Evolutionary conservation across 2,888 invertebrate species (phyloP).

Genomic region (Limnephilus lunatus): DNA sequence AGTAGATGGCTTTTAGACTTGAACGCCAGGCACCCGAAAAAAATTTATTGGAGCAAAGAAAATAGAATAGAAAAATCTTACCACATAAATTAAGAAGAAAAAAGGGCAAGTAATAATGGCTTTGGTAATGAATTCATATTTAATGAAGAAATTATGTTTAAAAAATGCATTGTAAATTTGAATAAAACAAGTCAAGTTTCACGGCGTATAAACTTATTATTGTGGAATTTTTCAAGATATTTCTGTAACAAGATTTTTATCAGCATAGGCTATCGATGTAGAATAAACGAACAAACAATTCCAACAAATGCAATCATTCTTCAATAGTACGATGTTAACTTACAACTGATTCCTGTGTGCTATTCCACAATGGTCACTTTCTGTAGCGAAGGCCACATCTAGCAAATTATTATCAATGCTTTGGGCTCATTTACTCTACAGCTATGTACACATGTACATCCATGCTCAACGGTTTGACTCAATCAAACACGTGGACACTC

Average conservation of each 20-base stretch:
- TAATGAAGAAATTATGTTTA: not conserved
- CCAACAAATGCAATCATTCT: no score
- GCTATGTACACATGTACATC: no score
- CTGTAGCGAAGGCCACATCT: not conserved
- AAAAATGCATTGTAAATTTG: not conserved
- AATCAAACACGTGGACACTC: no score
- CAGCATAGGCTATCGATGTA: no score
- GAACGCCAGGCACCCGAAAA: no score
- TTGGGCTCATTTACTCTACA: not conserved
- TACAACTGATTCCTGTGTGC: not conserved
- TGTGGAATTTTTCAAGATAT: not conserved
- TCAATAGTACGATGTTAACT: not conserved
- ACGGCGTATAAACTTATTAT: not conserved
- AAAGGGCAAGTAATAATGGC: not conserved
- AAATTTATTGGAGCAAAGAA: not conserved
- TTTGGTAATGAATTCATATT: not conserved
- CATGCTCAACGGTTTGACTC: no score
- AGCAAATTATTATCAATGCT: not conserved
- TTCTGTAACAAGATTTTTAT: not conserved
- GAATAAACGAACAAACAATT: not conserved
- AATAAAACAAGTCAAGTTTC: not conserved
- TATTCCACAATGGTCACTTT: not conserved
- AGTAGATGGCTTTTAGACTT: no score
- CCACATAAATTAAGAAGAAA: not conserved
- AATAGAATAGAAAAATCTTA: not conserved